These are phyloP conservation scores for Teleiodes luculella DNA, from an alignment of 2,888 invertebrate genomes.

Conservation along the genomic window DNA sequence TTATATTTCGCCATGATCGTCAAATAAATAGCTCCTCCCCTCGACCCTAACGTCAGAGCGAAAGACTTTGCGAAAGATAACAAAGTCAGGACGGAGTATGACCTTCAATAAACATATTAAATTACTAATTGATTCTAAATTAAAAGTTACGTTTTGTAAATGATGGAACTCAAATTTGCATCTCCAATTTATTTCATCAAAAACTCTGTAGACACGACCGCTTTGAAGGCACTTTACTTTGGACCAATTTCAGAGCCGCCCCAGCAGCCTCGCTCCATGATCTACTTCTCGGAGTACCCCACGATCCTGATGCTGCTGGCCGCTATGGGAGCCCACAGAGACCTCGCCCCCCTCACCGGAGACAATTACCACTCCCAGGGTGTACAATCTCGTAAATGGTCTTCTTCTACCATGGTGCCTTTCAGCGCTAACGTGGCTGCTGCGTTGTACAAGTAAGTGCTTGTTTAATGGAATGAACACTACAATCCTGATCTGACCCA, in stretches of 20 bases:
- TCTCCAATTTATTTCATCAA: no score
- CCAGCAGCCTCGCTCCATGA: slow-evolving; percentile 79
- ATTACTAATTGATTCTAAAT: background rate
- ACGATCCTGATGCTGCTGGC: slow-evolving; percentile 80
- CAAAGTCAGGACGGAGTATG: no score
- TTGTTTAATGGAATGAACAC: no score
- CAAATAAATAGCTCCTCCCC: no score
- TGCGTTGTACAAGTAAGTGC: slow-evolving; percentile 84
- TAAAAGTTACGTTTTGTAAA: no score
- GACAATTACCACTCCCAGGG: slow-evolving; percentile 78
- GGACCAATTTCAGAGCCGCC: slow-evolving; percentile 40
- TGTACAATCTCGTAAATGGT: slow-evolving; percentile 80
- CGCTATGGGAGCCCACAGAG: slow-evolving; percentile 81
- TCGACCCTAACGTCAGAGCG: no score
- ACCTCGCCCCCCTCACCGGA: slow-evolving; percentile 79
- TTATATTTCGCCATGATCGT: no score
- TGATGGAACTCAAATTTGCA: no score
- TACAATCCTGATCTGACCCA: no score
- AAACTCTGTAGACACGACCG: no score
- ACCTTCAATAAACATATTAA: background rate
- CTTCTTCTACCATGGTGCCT: slow-evolving; percentile 82
- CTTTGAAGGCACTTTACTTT: background rate
- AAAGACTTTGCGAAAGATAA: no score
- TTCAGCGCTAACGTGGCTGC: slow-evolving; percentile 87
- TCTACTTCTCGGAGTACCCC: slow-evolving; percentile 83